phyloP scores from a whole-genome alignment of 2,797 vertebrate genomes.

The Philypnodon macrostomus region DNA sequence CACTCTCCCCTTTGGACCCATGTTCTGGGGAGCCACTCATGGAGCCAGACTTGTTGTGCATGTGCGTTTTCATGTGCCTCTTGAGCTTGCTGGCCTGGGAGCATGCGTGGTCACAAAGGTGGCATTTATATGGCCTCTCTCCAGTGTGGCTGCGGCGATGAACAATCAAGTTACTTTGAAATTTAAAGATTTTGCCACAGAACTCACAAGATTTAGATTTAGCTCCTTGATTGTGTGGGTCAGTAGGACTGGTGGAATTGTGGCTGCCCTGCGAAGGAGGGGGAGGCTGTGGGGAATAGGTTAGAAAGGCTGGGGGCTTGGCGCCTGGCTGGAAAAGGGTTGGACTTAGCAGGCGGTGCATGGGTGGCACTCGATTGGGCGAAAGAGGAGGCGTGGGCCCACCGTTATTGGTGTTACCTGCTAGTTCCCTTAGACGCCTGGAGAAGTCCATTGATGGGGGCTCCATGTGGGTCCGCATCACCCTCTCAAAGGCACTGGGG shows the following conservation, averaged over 20 bases:
- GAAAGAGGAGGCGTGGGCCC: slow-evolving; percentile 93
- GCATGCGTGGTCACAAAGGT: slow-evolving; percentile 96
- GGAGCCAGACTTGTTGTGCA: slow-evolving; percentile 93
- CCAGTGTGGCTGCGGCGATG: slow-evolving; percentile 98
- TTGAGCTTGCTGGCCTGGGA: slow-evolving; percentile 99
- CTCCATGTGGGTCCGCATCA: slow-evolving; percentile 78
- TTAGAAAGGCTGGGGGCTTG: slow-evolving; percentile 91
- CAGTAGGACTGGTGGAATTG: slow-evolving; percentile 63
- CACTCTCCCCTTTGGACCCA: slow-evolving; percentile 83
- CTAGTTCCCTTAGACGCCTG: slow-evolving; percentile 76
- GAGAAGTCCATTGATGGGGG: slow-evolving; percentile 80
- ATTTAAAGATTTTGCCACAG: slow-evolving; percentile 98
- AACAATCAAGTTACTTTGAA: slow-evolving; percentile 98
- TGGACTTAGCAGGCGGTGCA: slow-evolving; percentile 94
- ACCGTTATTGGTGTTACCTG: slow-evolving; percentile 82
- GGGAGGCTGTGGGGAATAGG: slow-evolving; percentile 73
- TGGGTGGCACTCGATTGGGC: slow-evolving; percentile 91
- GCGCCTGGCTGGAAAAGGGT: slow-evolving; percentile 90
- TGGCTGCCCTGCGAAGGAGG: slow-evolving; percentile 60
- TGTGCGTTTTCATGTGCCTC: slow-evolving; percentile 99
- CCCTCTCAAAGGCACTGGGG: slow-evolving; percentile 86
- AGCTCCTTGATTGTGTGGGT: slow-evolving; percentile 61
- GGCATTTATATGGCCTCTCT: slow-evolving; percentile 98
- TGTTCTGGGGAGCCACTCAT: slow-evolving; percentile 81
- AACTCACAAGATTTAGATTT: slow-evolving; percentile 96